Conservation (phyloP, 2,113 vertebrate genomes). For the Uria lomvia region DNA sequence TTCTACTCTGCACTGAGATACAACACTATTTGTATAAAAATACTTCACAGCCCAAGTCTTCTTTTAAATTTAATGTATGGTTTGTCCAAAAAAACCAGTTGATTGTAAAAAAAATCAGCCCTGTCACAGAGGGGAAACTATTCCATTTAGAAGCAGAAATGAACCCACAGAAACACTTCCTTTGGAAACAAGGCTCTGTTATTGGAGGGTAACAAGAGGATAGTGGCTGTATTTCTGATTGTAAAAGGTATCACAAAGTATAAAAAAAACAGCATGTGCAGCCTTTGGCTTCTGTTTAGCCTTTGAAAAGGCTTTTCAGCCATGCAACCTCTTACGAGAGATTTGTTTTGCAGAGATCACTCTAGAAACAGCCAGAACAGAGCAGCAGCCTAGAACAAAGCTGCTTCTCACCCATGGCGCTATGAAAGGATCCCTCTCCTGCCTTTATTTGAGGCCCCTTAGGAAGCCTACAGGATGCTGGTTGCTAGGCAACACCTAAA, state of each 20-base stretch:
- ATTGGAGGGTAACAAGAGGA: neutral
- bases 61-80: neutral
- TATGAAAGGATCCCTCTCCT: constrained; percentile 30
- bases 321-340: neutral
- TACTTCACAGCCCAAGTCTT: neutral
- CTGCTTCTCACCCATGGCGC: neutral
- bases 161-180: neutral
- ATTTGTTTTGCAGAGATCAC: constrained; percentile 18
- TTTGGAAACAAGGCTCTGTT: neutral
- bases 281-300: neutral
- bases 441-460: constrained; percentile 35
- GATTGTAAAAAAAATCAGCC: neutral
- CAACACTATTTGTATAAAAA: neutral
- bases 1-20: neutral
- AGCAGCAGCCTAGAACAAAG: constrained; percentile 21
- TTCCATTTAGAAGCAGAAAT: neutral
- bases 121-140: neutral
- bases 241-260: neutral
- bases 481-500: constrained; percentile 75
- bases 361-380: constrained; percentile 44
- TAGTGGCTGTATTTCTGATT: neutral
- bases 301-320: neutral
- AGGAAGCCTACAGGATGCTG: constrained; percentile 45
- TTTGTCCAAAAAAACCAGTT: neutral
- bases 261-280: neutral